phyloP scores from a whole-genome alignment of 2,888 invertebrate species.

The Diloba caeruleocephala region DNA sequence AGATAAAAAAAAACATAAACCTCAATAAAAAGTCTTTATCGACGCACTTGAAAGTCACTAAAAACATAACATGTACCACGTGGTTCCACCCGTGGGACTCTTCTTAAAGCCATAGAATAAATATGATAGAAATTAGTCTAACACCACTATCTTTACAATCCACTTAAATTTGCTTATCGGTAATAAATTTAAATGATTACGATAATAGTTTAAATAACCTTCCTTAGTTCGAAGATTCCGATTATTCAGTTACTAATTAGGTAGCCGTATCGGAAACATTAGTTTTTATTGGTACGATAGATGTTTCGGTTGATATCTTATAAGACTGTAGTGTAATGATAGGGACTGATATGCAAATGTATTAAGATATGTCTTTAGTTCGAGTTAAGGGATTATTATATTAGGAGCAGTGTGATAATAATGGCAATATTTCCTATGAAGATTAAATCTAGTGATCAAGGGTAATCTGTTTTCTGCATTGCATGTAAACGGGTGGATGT shows the following conservation, averaged over 20 bases:
- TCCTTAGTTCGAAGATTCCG: constrained; percentile 35
- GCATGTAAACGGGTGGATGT: no score
- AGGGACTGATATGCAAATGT: constrained; percentile 32
- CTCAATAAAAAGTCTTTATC: constrained; percentile 23
- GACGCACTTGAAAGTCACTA: constrained; percentile 30
- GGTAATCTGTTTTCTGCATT: no score
- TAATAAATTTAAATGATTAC: constrained; percentile 57
- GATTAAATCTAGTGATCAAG: no score
- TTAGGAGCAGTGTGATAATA: background rate
- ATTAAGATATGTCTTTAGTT: constrained; percentile 7
- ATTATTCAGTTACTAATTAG: constrained; percentile 50
- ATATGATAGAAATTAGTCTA: constrained; percentile 53
- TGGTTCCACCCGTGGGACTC: constrained; percentile 24
- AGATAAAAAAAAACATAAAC: constrained; percentile 12
- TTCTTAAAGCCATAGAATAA: constrained; percentile 19
- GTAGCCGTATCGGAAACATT: constrained; percentile 45
- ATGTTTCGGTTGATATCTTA: constrained; percentile 19
- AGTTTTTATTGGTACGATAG: constrained; percentile 39
- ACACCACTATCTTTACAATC: constrained; percentile 48
- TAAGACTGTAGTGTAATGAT: constrained; percentile 17
- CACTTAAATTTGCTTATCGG: constrained; percentile 58
- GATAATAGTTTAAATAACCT: constrained; percentile 49
- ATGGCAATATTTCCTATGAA: no score
- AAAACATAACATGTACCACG: constrained; percentile 26
- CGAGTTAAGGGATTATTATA: constrained; percentile 22